Conservation (phyloP, 2,797 vertebrate species). For the Pterois miles region DNA sequence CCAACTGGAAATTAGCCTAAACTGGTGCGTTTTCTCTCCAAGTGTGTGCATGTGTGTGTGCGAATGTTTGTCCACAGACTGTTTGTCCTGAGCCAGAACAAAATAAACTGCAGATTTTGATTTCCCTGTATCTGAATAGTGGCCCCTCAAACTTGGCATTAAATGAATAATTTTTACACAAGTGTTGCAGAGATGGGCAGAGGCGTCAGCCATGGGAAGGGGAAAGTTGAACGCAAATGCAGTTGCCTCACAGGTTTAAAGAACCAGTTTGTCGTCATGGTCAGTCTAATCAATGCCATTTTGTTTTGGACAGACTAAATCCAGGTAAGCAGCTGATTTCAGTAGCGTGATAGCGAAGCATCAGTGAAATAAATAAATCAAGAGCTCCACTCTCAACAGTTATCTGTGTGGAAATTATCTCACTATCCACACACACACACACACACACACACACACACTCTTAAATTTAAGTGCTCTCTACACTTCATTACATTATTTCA, state of each 20-base stretch:
- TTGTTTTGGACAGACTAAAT: not conserved
- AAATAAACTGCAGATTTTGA: conserved; percentile 66
- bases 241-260: not conserved
- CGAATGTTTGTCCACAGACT: conserved; percentile 21
- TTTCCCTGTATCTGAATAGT: conserved; percentile 51
- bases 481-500: conserved; percentile 26
- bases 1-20: conserved; percentile 66
- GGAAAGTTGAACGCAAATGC: conserved; percentile 4
- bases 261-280: not conserved
- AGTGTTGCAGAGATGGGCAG: conserved; percentile 27
- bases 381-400: conserved; percentile 4
- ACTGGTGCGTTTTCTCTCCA: conserved; percentile 39
- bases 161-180: conserved; percentile 39
- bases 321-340: not conserved
- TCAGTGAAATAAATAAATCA: conserved; percentile 2
- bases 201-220: conserved; percentile 2
- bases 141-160: conserved; percentile 54
- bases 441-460: too few relatives aligned
- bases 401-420: not conserved
- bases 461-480: conserved; percentile 8
- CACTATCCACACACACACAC: not conserved
- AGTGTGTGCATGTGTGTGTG: conserved; percentile 31
- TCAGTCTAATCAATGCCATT: too few relatives aligned
- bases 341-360: not conserved
- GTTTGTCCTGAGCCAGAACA: conserved; percentile 56